Conservation (phyloP, 2,888 invertebrate genomes). For the Amblyjoppa fuscipennis region DNA sequence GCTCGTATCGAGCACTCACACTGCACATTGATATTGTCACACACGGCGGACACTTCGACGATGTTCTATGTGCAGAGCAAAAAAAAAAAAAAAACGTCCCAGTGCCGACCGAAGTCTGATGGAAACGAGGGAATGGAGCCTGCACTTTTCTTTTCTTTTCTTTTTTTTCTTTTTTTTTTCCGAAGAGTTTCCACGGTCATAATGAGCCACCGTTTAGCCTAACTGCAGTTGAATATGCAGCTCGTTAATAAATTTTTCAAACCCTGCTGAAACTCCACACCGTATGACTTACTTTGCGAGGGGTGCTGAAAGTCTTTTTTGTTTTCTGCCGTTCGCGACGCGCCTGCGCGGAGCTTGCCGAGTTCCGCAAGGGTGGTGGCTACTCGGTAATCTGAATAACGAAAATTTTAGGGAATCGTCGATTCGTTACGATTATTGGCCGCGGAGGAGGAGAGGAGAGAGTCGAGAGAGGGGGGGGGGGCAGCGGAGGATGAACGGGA, state of each 20-base stretch:
- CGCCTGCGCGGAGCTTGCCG: not conserved
- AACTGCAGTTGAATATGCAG: conserved; percentile 11
- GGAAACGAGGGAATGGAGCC: not conserved
- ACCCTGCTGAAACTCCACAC: not conserved
- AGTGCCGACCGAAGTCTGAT: not conserved
- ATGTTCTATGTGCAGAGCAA: conserved; percentile 2
- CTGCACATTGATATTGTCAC: conserved; percentile 2
- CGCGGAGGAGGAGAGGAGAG: not conserved
- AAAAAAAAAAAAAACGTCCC: conserved; percentile 7
- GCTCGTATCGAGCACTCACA: not conserved
- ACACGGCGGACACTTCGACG: conserved; percentile 9
- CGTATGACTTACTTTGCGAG: not conserved
- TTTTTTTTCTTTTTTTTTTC: conserved; percentile 5
- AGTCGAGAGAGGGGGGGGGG: not conserved
- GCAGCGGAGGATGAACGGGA: conserved; percentile 11
- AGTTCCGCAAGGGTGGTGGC: not conserved
- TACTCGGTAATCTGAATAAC: not conserved
- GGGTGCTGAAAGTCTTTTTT: not conserved
- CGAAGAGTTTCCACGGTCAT: conserved; percentile 7
- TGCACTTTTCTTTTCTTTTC: not conserved
- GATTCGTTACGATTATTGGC: conserved; percentile 53
- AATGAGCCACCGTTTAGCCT: conserved; percentile 1
- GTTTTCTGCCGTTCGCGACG: not conserved
- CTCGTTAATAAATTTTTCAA: conserved; percentile 39
- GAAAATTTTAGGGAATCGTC: not conserved